Conservation (phyloP, 2,113 vertebrate genomes). For the Paramormyrops kingsleyae region DNA sequence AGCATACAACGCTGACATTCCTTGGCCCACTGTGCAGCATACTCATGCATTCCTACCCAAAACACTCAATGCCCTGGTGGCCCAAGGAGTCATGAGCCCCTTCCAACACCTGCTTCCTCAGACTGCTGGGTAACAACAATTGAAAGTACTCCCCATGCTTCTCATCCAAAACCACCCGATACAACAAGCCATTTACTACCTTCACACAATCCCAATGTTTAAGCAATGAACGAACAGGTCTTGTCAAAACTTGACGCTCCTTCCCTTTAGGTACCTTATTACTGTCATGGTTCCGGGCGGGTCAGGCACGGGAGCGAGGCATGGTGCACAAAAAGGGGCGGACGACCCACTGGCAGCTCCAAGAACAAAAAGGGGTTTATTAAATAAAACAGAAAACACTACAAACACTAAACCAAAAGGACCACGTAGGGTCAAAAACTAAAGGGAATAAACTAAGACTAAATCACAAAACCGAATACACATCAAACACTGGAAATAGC, state of each 20-base stretch:
- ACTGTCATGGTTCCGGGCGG: too few relatives aligned
- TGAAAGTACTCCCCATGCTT: background rate
- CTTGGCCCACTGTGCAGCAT: slow-evolving; percentile 11
- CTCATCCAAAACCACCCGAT: slow-evolving; percentile 1
- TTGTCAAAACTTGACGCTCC: background rate
- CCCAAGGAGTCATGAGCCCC: slow-evolving; percentile 22
- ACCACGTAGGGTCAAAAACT: too few relatives aligned
- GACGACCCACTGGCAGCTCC: too few relatives aligned
- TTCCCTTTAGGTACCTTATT: background rate
- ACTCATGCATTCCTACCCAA: slow-evolving; percentile 3
- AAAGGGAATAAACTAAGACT: too few relatives aligned
- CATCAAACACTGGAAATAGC: too few relatives aligned
- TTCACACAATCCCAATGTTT: slow-evolving; percentile 4
- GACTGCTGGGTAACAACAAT: slow-evolving; percentile 4
- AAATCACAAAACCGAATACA: too few relatives aligned
- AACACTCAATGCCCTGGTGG: slow-evolving; percentile 14
- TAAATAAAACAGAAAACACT: too few relatives aligned
- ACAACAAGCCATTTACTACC: slow-evolving; percentile 1
- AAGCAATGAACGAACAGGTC: background rate
- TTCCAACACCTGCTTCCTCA: background rate
- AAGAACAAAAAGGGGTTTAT: too few relatives aligned
- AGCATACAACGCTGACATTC: slow-evolving; percentile 10
- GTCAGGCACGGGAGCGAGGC: too few relatives aligned
- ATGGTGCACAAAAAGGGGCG: too few relatives aligned
- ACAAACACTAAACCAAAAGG: too few relatives aligned